A percentile compares a stretch with the other conserved stretches of the same genome.
phyloP scores from a whole-genome alignment of 2,888 invertebrate genomes.

The Stenichneumon culpator region DNA sequence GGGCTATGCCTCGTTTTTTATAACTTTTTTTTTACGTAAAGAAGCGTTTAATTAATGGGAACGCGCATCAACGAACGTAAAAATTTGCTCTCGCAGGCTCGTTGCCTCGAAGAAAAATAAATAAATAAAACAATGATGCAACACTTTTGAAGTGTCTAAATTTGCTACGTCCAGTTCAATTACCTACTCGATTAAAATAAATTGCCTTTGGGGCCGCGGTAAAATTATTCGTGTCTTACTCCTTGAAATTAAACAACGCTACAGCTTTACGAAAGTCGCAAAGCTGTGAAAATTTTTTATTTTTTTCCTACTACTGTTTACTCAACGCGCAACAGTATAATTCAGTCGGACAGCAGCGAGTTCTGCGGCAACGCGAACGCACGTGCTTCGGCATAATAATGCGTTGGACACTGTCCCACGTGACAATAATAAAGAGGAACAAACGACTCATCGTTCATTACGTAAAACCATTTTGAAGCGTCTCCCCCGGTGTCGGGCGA shows the following conservation, averaged over 20 bases:
- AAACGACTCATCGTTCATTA: conserved; percentile 40
- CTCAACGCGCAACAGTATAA: conserved; percentile 37
- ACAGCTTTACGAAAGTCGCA: neutral
- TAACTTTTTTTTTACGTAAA: neutral
- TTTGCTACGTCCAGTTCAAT: neutral
- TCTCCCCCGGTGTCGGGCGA: conserved; percentile 21
- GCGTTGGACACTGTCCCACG: conserved; percentile 21
- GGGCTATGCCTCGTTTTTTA: conserved; percentile 23
- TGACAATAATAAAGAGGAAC: conserved; percentile 49
- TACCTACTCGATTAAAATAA: conserved; percentile 27
- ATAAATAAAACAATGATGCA: conserved; percentile 24
- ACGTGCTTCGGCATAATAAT: conserved; percentile 46
- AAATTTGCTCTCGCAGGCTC: conserved; percentile 28
- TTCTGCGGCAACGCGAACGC: conserved; percentile 21
- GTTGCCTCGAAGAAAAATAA: conserved; percentile 3
- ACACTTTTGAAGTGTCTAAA: conserved; percentile 6
- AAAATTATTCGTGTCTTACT: neutral
- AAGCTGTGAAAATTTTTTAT: neutral
- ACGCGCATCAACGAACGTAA: conserved; percentile 6
- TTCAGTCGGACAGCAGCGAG: neutral
- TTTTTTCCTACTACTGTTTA: neutral
- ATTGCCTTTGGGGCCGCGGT: neutral
- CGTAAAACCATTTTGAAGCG: conserved; percentile 45
- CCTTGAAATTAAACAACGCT: neutral
- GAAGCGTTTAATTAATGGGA: conserved; percentile 45